Conservation (phyloP, 2,797 vertebrate genomes). For the Benthosema pterotum region DNA sequence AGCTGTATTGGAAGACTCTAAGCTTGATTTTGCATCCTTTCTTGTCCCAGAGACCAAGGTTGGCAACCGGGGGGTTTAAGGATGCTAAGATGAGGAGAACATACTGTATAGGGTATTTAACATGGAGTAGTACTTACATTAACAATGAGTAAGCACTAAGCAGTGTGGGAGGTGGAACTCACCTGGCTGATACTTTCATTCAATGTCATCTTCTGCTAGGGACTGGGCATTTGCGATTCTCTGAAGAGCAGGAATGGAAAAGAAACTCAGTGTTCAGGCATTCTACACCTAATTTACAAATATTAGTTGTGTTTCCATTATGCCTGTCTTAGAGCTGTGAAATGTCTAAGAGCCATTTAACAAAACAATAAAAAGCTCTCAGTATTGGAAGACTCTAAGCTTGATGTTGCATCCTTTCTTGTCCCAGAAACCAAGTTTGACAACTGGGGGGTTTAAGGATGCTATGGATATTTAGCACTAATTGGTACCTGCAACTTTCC, state of each 20-base stretch:
- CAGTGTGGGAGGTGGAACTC: too few relatives aligned
- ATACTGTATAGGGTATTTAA: not conserved
- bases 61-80: slow-evolving; percentile 72
- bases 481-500: too few relatives aligned
- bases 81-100: slow-evolving; percentile 51
- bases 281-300: not conserved
- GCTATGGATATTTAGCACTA: too few relatives aligned
- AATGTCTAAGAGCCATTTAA: slow-evolving; percentile 64
- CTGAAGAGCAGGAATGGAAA: slow-evolving; percentile 72
- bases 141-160: not conserved
- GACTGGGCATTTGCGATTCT: slow-evolving; percentile 87
- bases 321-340: slow-evolving; percentile 75
- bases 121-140: not conserved
- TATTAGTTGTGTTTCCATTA: not conserved
- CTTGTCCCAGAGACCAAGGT: slow-evolving; percentile 72
- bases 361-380: slow-evolving; percentile 47
- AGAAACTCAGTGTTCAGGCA: not conserved
- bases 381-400: slow-evolving; percentile 75
- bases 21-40: slow-evolving; percentile 71
- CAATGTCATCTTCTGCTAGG: slow-evolving; percentile 92
- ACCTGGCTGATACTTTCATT: slow-evolving; percentile 71
- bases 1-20: slow-evolving; percentile 74
- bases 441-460: slow-evolving; percentile 76
- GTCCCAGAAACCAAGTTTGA: slow-evolving; percentile 64
- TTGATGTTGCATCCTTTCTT: slow-evolving; percentile 75